These are phyloP conservation scores for Lysiphlebus fabarum DNA, from an alignment of 1,140 invertebrate species.

Conservation along the genomic window DNA sequence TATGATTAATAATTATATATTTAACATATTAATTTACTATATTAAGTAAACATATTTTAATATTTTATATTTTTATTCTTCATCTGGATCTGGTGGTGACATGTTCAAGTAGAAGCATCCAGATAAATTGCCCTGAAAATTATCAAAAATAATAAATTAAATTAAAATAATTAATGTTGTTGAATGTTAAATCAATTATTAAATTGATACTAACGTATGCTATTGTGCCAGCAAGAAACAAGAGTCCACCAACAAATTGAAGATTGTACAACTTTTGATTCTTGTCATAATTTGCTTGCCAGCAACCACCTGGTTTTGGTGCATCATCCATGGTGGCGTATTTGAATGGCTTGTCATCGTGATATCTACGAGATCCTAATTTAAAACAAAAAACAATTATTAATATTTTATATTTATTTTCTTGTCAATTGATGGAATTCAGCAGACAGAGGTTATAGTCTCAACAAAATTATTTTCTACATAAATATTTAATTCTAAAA, in stretches of 20 bases:
- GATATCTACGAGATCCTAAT: constrained; percentile 33
- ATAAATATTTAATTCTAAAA: neutral
- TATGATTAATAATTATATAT: too few species aligned
- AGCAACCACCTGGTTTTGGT: constrained; percentile 69
- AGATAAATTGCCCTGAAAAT: too few species aligned
- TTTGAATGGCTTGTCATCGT: constrained; percentile 39
- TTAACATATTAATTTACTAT: too few species aligned
- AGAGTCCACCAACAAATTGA: constrained; percentile 62
- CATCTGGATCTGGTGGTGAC: too few species aligned
- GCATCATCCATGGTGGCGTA: constrained; percentile 67
- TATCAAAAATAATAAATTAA: too few species aligned
- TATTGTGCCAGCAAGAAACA: constrained; percentile 57
- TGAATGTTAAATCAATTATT: neutral
- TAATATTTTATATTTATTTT: neutral
- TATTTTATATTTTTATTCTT: too few species aligned
- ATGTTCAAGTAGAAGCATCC: too few species aligned
- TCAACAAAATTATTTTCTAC: neutral
- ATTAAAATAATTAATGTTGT: neutral
- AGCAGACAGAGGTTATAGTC: neutral
- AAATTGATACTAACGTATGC: constrained; percentile 60
- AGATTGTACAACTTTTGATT: constrained; percentile 67
- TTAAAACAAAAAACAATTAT: constrained; percentile 1
- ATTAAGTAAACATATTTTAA: too few species aligned
- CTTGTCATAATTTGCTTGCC: constrained; percentile 65
- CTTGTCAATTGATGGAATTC: neutral